These are phyloP conservation scores for Hemiscyllium ocellatum DNA, from an alignment of 2,113 vertebrate genomes.

Conservation along the genomic window DNA sequence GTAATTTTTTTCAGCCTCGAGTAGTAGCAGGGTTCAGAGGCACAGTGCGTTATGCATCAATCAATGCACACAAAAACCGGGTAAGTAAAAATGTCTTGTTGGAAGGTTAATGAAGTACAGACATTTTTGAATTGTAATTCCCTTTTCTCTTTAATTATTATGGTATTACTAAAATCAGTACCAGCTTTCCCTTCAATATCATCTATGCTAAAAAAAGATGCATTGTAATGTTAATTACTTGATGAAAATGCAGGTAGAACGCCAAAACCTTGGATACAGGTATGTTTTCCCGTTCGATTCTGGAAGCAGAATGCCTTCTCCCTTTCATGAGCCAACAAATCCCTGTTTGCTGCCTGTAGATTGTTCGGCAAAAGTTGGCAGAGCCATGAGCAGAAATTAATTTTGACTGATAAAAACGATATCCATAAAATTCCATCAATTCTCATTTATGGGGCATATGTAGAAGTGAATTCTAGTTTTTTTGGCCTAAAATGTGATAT, in stretches of 20 bases:
- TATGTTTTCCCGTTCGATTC: background rate
- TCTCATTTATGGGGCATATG: too few species aligned
- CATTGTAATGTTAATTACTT: background rate
- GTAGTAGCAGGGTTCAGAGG: conserved; percentile 93
- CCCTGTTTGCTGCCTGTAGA: background rate
- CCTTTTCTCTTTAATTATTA: background rate
- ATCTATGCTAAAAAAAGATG: background rate
- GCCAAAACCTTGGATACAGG: background rate
- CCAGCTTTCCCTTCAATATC: background rate
- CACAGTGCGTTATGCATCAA: conserved; percentile 90
- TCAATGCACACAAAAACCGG: conserved; percentile 96
- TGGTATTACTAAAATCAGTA: background rate
- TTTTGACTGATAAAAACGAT: background rate
- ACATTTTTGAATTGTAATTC: background rate
- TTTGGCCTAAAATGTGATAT: too few species aligned
- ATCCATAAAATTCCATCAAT: background rate
- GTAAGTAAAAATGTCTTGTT: conserved; percentile 54
- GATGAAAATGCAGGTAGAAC: background rate
- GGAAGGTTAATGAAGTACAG: conserved; percentile 1
- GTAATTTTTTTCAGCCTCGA: conserved; percentile 68
- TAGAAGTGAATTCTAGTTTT: too few species aligned
- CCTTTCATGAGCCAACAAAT: background rate
- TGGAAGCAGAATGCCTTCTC: background rate
- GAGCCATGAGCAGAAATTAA: background rate
- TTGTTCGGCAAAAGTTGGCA: background rate